Conservation (phyloP, 1,140 invertebrate genomes). For the Chironomus striatipennis region DNA sequence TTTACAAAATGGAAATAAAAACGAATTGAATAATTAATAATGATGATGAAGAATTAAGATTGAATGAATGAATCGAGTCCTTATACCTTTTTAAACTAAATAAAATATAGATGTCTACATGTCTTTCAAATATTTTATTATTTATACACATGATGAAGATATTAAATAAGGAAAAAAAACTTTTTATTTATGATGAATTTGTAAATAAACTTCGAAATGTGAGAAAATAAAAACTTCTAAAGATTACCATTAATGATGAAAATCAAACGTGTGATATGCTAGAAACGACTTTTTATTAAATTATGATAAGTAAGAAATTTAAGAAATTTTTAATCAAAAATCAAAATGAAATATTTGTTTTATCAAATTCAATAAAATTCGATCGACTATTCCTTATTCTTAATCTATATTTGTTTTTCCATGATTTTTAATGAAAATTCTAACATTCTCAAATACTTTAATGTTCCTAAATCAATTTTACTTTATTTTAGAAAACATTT, state of each 20-base stretch:
- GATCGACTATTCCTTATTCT: not conserved
- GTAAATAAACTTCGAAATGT: not conserved
- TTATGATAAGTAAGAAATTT: not conserved
- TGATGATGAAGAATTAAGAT: not conserved
- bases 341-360: not conserved
- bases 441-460: too few relatives aligned
- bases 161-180: not conserved
- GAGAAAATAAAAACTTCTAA: not conserved
- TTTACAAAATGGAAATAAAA: not conserved
- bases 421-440: too few relatives aligned
- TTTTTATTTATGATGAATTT: not conserved
- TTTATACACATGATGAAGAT: not conserved
- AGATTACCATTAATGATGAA: conserved; percentile 8
- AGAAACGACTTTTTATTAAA: conserved; percentile 9
- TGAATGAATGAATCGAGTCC: not conserved
- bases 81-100: not conserved
- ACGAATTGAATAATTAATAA: too few relatives aligned
- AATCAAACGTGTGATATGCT: conserved; percentile 23
- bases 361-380: not conserved
- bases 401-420: too few relatives aligned
- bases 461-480: too few relatives aligned
- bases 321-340: not conserved
- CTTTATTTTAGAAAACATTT: too few relatives aligned
- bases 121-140: conserved; percentile 14
- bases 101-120: conserved; percentile 14